Evolutionary conservation across 2,113 vertebrate genomes (phyloP).

Genomic region (Petrocephalus zakoni): DNA sequence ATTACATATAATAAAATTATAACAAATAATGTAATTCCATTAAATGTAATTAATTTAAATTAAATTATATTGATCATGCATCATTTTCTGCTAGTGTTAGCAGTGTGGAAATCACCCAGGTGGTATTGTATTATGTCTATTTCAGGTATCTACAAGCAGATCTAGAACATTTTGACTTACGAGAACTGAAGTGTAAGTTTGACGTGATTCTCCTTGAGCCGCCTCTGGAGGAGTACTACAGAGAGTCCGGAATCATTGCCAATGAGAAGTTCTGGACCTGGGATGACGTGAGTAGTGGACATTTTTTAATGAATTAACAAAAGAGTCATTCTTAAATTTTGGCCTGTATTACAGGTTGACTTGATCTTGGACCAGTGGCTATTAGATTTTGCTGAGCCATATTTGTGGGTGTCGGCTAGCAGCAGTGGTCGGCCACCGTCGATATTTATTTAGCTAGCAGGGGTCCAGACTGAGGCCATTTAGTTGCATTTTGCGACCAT

Average conservation of each 20-base stretch:
- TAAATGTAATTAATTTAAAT: not conserved
- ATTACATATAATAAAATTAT: too few species aligned
- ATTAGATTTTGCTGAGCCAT: not conserved
- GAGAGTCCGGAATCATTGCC: slow-evolving; percentile 91
- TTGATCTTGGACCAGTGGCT: not conserved
- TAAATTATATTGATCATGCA: not conserved
- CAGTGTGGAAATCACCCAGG: not conserved
- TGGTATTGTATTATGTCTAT: not conserved
- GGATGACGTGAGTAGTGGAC: slow-evolving; percentile 77
- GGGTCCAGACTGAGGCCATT: not conserved
- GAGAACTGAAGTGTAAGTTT: slow-evolving; percentile 88
- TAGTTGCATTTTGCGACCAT: not conserved
- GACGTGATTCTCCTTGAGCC: slow-evolving; percentile 95
- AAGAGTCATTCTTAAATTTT: not conserved
- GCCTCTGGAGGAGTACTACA: slow-evolving; percentile 90
- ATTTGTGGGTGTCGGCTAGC: not conserved
- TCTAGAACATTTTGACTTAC: slow-evolving; percentile 83
- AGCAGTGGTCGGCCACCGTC: not conserved
- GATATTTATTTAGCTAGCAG: not conserved
- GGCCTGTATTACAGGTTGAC: not conserved
- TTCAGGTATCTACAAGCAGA: slow-evolving; percentile 93
- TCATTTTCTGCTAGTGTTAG: not conserved
- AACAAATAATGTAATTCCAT: too few species aligned
- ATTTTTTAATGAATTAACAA: not conserved
- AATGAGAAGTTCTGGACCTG: slow-evolving; percentile 95